Base-by-base conservation (phyloP, 2,113 vertebrate genomes). In the Vidua chalybeata region DNA sequence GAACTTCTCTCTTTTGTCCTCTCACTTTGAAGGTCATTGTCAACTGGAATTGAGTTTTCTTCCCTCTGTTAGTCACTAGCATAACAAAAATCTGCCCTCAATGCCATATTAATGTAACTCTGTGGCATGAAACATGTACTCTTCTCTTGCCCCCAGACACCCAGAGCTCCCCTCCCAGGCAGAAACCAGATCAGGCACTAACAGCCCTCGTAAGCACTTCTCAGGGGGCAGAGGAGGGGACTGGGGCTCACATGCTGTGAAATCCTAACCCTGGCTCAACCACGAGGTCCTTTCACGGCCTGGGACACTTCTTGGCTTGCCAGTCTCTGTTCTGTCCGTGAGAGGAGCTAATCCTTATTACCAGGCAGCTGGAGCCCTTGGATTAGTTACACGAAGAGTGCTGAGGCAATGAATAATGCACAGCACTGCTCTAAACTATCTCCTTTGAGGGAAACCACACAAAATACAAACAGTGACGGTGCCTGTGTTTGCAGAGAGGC, bases 111-210 rank as follows among this genome's bases (percentile, higher is more conserved):
- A 87, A 22, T 9, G 31, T 61, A 73, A 74, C 9, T 19, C 27
- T 12, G 2, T 1, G 2, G 16, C 2, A 3, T 5, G 6, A 75
- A 79, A 68, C 22, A 12, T 30, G 20, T 23, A 30, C 13, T 58
- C 28, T 37, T 54, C 41, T 75, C 33, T 73, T 0, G 0, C 3
- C 8, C 30, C 11, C 6, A 16, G 46, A 37, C 15, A 78, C 2
- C 17, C 66, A 72, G 49, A 56, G 67, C 46, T 90, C 35, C 49
- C 18, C 37, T 63, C 11, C 27, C 27, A 52, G 33, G 45, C 75
- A 90, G 59, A 84, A 89, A 37, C 7, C 59, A 73, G 48, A n/a
- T 26, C 21, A 21, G 63, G 35, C 58, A 66, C 55, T 43, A 71
- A 33, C 30, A 79, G 54, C 75, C 75, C 77, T 63, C 56, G 49